These are phyloP conservation scores for Ammodramus savannarum DNA, from an alignment of 2,113 vertebrate species.

Conservation along the genomic window DNA sequence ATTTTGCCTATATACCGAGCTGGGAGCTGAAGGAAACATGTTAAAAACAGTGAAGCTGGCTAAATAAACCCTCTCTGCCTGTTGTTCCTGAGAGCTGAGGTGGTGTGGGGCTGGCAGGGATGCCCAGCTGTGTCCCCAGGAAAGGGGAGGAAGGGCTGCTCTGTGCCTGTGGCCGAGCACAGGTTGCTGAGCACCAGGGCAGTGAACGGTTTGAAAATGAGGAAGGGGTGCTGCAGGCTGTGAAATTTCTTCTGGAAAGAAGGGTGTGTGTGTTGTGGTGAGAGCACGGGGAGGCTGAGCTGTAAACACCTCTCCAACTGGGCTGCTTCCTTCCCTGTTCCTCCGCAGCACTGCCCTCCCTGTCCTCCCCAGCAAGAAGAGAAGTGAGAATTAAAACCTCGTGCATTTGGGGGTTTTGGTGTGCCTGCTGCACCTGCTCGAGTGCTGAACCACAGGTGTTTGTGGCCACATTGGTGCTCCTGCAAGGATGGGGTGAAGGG, in stretches of 20 bases:
- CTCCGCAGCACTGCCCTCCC: not conserved
- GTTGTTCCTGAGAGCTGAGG: not conserved
- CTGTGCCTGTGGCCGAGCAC: not conserved
- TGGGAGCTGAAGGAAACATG: not conserved
- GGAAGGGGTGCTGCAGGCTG: slow-evolving; percentile 70
- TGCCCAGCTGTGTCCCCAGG: not conserved
- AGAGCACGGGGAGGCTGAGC: slow-evolving; percentile 6
- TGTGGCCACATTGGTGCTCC: not conserved
- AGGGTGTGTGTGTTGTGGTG: slow-evolving; percentile 60
- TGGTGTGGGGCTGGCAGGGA: not conserved
- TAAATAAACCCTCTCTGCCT: not conserved
- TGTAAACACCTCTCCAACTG: slow-evolving; percentile 21
- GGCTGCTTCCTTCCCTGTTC: slow-evolving; percentile 47
- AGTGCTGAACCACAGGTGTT: not conserved
- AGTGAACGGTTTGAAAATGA: slow-evolving; percentile 73
- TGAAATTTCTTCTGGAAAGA: slow-evolving; percentile 59
- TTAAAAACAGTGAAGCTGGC: not conserved
- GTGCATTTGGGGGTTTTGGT: not conserved
- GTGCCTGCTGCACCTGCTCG: not conserved
- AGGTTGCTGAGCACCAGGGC: slow-evolving; percentile 46
- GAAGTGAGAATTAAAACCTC: slow-evolving; percentile 38
- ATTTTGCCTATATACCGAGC: not conserved
- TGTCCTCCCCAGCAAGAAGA: not conserved
- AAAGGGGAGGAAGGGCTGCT: not conserved
- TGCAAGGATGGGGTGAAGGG: not conserved